Conservation (phyloP, 2,113 vertebrate species). For the Pavo muticus region DNA sequence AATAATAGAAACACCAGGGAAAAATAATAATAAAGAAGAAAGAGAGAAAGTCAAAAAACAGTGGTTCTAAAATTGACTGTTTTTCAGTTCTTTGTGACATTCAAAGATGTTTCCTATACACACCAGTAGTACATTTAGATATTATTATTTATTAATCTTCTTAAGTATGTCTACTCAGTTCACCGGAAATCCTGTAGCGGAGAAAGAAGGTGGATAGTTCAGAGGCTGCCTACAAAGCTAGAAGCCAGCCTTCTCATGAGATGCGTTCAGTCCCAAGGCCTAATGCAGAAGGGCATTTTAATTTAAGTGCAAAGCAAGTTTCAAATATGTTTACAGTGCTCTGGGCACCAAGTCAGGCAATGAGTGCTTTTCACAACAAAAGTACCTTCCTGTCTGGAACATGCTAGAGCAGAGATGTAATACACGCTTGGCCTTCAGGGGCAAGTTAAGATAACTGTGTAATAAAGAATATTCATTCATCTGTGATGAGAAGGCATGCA, state of each 20-base stretch:
- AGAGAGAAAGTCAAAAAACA: neutral
- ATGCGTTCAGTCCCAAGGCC: neutral
- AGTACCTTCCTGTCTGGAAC: neutral
- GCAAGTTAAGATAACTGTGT: neutral
- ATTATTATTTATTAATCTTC: neutral
- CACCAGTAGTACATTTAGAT: neutral
- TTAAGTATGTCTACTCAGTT: neutral
- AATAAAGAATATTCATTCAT: neutral
- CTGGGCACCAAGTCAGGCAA: neutral
- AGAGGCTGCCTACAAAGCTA: neutral
- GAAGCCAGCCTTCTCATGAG: neutral
- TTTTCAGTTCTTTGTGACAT: slow-evolving; percentile 30
- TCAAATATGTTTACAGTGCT: neutral
- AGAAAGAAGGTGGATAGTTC: neutral
- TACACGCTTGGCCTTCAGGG: neutral
- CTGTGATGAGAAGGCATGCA: neutral
- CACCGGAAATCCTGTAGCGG: neutral
- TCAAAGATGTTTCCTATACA: neutral
- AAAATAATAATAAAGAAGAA: neutral
- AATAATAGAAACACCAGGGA: slow-evolving; percentile 30
- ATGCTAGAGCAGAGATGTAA: neutral
- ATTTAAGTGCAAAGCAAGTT: neutral
- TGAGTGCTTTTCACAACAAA: neutral
- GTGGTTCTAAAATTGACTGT: neutral
- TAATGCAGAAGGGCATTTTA: neutral